Evolutionary conservation across 2,797 vertebrate species (phyloP).

Genomic region (Cryptoprocta ferox): DNA sequence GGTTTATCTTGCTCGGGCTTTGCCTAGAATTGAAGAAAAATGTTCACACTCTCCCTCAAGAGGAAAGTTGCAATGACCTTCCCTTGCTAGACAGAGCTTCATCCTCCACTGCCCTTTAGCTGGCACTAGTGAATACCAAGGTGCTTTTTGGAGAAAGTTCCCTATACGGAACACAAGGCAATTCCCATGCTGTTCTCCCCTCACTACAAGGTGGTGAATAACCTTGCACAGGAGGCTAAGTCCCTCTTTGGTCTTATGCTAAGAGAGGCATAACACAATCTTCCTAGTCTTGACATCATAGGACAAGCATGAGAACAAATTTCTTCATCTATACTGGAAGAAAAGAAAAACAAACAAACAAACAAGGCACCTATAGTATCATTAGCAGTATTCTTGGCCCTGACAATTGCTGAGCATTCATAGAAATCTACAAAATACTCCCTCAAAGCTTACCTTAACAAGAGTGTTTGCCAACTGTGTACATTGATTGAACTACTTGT

Average conservation of each 20-base stretch:
- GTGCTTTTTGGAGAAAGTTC: neutral
- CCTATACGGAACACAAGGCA: neutral
- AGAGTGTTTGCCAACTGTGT: neutral
- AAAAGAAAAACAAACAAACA: neutral
- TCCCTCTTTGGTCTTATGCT: neutral
- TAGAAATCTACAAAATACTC: neutral
- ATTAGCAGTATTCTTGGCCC: neutral
- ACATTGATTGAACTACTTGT: neutral
- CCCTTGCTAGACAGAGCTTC: neutral
- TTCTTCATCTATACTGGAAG: neutral
- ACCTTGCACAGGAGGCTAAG: neutral
- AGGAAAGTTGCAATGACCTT: neutral
- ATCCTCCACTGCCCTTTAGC: neutral
- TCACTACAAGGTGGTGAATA: neutral
- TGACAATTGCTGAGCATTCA: neutral
- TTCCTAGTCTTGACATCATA: neutral
- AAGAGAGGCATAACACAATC: neutral
- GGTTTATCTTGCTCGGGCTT: constrained; percentile 66
- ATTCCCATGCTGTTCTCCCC: neutral
- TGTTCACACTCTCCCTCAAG: neutral
- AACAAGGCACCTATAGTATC: neutral
- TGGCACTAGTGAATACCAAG: neutral
- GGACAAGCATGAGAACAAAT: neutral
- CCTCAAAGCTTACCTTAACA: neutral
- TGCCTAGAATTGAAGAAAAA: constrained; percentile 49